Evolutionary conservation across 2,797 vertebrate species (phyloP).

Genomic region (Poliocrania exsul): DNA sequence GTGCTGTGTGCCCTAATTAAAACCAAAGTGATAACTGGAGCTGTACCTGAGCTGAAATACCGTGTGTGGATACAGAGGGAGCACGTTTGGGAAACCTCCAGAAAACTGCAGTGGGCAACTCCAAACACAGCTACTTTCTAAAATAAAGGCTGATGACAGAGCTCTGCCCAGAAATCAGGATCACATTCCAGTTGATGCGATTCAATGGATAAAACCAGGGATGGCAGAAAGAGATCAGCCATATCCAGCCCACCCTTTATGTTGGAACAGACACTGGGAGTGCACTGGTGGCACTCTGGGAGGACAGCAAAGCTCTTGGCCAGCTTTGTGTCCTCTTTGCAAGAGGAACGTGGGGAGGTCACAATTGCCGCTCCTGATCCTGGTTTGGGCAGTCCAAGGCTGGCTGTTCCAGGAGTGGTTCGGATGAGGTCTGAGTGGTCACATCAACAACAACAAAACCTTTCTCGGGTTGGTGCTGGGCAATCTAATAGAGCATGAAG

Average conservation of each 20-base stretch:
- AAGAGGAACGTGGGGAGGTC: not conserved
- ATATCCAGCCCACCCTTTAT: not conserved
- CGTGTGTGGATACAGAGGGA: not conserved
- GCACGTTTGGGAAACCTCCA: conserved; percentile 50
- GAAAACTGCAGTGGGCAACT: conserved; percentile 24
- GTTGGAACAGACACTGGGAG: accelerated
- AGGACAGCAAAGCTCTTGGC: not conserved
- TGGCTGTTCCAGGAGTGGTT: not conserved
- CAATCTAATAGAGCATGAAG: not conserved
- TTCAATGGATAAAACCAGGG: not conserved
- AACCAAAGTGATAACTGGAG: conserved; percentile 45
- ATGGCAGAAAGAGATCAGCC: not conserved
- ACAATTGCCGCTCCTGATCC: not conserved
- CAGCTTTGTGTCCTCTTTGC: not conserved
- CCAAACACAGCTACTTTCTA: not conserved
- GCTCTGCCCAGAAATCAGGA: conserved; percentile 21
- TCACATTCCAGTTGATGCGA: not conserved
- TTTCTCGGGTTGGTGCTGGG: not conserved
- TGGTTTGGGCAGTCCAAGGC: not conserved
- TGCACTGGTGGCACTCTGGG: not conserved
- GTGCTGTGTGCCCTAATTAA: not conserved
- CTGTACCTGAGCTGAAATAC: conserved; percentile 21
- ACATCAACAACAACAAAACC: not conserved
- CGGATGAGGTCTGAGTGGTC: not conserved
- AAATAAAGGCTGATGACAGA: not conserved